Percentiles rank a stretch among this genome's conserved stretches.
phyloP scores from a whole-genome alignment of 2,888 invertebrate species.

The Acronicta leporina region DNA sequence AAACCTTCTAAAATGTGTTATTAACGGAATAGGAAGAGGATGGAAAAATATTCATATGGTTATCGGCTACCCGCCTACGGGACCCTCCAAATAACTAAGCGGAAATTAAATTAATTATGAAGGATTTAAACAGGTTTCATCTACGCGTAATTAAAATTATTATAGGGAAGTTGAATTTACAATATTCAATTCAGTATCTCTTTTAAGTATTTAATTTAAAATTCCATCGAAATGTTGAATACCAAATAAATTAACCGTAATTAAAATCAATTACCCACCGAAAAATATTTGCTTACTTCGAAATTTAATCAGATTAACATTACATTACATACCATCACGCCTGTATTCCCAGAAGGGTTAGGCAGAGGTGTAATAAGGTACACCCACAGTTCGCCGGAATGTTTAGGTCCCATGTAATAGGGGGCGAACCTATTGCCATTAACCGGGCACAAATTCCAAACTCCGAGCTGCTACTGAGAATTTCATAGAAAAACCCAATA shows the following conservation, averaged over 20 bases:
- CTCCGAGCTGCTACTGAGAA: too few relatives aligned
- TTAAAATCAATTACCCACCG: neutral
- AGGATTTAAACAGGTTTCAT: conserved; percentile 38
- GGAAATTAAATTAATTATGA: conserved; percentile 47
- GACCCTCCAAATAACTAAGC: conserved; percentile 19
- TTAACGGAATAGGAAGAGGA: neutral
- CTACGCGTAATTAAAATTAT: conserved; percentile 34
- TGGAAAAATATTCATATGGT: conserved; percentile 21
- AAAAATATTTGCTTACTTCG: too few relatives aligned
- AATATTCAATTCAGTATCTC: conserved; percentile 28
- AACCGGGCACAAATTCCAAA: too few relatives aligned
- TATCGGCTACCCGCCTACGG: conserved; percentile 15
- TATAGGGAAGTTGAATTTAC: conserved; percentile 34
- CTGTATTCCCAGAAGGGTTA: too few relatives aligned
- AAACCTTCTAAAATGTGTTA: conserved; percentile 3
- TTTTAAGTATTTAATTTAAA: conserved; percentile 23
- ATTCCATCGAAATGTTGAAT: conserved; percentile 7
- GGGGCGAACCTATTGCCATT: too few relatives aligned
- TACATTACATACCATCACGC: too few relatives aligned
- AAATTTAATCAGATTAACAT: too few relatives aligned
- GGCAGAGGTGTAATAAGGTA: too few relatives aligned
- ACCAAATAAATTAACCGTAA: conserved; percentile 1
- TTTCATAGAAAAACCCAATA: too few relatives aligned
- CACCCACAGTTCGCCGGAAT: too few relatives aligned
- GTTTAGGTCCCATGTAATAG: too few relatives aligned